Conservation (phyloP, 1,140 invertebrate species). For the Saccostrea cuccullata region DNA sequence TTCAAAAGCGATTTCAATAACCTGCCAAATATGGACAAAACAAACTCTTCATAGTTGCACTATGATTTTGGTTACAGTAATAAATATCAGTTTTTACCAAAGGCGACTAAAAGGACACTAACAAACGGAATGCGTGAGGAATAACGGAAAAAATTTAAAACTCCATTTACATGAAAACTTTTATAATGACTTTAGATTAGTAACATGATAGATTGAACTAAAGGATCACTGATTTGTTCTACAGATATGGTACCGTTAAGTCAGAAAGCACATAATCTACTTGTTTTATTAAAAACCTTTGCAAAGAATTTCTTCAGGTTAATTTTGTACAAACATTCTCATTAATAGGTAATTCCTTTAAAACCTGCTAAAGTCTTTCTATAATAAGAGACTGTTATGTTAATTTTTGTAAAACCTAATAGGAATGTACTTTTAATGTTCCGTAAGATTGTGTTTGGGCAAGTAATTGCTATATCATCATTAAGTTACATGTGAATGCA, state of each 20-base stretch:
- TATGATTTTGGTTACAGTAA: not conserved
- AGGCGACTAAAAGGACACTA: not conserved
- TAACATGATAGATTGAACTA: not conserved
- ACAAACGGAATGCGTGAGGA: not conserved
- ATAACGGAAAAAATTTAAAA: slow-evolving; percentile 18
- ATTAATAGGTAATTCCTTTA: slow-evolving; percentile 21
- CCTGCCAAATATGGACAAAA: not conserved
- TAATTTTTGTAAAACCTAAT: not conserved
- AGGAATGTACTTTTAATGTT: not conserved
- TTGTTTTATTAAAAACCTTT: slow-evolving; percentile 10
- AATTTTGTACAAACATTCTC: not conserved
- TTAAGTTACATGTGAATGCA: not conserved
- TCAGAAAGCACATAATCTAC: not conserved
- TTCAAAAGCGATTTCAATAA: slow-evolving; percentile 8
- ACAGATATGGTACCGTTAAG: not conserved
- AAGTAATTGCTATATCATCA: not conserved
- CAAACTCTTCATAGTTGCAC: not conserved
- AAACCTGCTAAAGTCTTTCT: not conserved
- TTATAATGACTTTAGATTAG: slow-evolving; percentile 2
- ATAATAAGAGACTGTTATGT: not conserved
- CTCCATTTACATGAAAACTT: slow-evolving; percentile 24
- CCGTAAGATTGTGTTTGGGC: not conserved
- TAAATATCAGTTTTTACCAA: not conserved
- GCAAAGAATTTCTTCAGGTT: slow-evolving; percentile 2
- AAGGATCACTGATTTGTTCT: not conserved